A percentile compares a stretch with the other conserved stretches of the same genome.
phyloP scores from a whole-genome alignment of 2,113 vertebrate genomes.

The Corvus moneduloides region DNA sequence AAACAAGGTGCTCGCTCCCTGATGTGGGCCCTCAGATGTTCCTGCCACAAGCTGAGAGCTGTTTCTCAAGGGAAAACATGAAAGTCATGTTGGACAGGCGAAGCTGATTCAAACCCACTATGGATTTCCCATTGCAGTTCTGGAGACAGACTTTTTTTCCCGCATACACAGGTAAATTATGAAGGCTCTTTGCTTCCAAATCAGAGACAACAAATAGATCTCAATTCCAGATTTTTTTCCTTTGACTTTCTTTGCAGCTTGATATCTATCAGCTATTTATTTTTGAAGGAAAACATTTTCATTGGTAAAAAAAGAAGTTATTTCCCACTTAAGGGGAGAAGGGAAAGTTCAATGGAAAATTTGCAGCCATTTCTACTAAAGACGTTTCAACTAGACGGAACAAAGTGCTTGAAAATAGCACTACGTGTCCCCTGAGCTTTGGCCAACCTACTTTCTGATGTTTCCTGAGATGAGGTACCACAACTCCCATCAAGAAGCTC shows the following conservation, averaged over 20 bases:
- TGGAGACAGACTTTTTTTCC: neutral
- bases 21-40: neutral
- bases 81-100: neutral
- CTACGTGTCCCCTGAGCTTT: neutral
- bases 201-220: neutral
- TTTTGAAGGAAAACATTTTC: neutral
- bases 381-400: neutral
- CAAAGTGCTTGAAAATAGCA: slow-evolving; percentile 55
- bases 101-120: neutral
- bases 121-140: neutral
- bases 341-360: neutral
- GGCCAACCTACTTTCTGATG: slow-evolving; percentile 46
- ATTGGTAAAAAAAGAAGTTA: neutral
- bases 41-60: neutral
- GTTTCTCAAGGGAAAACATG: neutral
- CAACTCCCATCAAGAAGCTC: neutral
- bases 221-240: neutral
- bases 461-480: neutral
- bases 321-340: neutral
- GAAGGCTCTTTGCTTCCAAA: neutral
- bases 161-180: neutral
- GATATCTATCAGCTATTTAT: neutral
- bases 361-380: slow-evolving; percentile 1
- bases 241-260: neutral
- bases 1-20: neutral